A percentile compares a stretch with the other conserved stretches of the same genome.
These are phyloP conservation scores for Thumatha senex DNA, from an alignment of 2,888 invertebrate genomes.

Conservation along the genomic window DNA sequence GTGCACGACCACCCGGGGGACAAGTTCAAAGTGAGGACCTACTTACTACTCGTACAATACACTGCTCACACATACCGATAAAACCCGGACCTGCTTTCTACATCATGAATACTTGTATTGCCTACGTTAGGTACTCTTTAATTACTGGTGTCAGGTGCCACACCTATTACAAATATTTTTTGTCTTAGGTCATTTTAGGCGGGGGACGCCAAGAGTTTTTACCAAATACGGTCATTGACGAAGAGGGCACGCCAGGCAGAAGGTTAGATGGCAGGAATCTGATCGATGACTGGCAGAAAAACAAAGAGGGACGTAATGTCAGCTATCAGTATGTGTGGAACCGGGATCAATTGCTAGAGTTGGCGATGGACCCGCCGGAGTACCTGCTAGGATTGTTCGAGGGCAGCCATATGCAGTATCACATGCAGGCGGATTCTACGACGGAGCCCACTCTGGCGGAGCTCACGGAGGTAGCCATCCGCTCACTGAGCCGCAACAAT, in stretches of 20 bases:
- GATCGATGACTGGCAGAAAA: slow-evolving; percentile 85
- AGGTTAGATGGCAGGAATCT: slow-evolving; percentile 85
- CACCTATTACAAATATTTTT: too few species aligned
- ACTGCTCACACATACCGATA: too few species aligned
- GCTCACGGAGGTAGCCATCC: slow-evolving; percentile 85
- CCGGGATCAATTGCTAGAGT: slow-evolving; percentile 78
- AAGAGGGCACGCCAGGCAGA: slow-evolving; percentile 69
- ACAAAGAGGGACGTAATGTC: slow-evolving; percentile 60
- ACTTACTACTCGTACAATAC: too few species aligned
- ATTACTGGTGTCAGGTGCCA: too few species aligned
- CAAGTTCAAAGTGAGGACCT: slow-evolving; percentile 82
- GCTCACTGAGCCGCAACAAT: slow-evolving; percentile 84
- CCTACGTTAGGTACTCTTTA: too few species aligned
- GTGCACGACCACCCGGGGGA: slow-evolving; percentile 85
- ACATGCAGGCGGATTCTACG: slow-evolving; percentile 78
- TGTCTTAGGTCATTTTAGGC: slow-evolving; percentile 85
- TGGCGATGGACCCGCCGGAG: slow-evolving; percentile 77
- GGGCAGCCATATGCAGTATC: slow-evolving; percentile 85
- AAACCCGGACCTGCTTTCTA: too few species aligned
- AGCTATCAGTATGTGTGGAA: slow-evolving; percentile 82
- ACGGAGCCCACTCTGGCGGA: slow-evolving; percentile 75
- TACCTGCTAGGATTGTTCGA: slow-evolving; percentile 86
- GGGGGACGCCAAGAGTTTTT: slow-evolving; percentile 88
- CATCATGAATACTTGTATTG: too few species aligned
- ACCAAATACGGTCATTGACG: slow-evolving; percentile 79